phyloP scores from a whole-genome alignment of 1,140 invertebrate genomes.

The Pantala flavescens region DNA sequence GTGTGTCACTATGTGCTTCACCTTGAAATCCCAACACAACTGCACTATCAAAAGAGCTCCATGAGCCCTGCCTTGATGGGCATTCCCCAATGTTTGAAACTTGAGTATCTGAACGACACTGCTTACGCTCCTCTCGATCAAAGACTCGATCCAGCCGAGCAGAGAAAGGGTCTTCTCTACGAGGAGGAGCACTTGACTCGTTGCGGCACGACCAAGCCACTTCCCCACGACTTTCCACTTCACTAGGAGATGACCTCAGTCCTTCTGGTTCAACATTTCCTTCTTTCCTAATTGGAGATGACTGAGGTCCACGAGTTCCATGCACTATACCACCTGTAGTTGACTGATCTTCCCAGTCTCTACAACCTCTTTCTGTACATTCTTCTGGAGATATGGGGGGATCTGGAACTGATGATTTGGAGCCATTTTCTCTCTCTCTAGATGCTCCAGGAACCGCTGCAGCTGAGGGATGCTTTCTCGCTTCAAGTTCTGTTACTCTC shows the following conservation, averaged over 20 bases:
- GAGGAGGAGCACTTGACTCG: not conserved
- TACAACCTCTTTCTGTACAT: slow-evolving; percentile 29
- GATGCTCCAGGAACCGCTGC: slow-evolving; percentile 28
- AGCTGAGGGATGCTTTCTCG: slow-evolving; percentile 30
- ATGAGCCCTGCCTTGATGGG: slow-evolving; percentile 59
- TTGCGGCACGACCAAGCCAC: not conserved
- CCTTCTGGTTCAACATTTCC: slow-evolving; percentile 47
- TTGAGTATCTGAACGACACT: slow-evolving; percentile 25
- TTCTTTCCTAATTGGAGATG: slow-evolving; percentile 30
- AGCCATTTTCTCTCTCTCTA: slow-evolving; percentile 46
- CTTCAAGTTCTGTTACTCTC: slow-evolving; percentile 53
- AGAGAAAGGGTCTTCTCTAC: slow-evolving; percentile 52
- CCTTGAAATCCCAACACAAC: slow-evolving; percentile 47
- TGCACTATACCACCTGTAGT: slow-evolving; percentile 15
- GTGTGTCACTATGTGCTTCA: slow-evolving; percentile 35
- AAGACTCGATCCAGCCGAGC: slow-evolving; percentile 58
- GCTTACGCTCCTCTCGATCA: slow-evolving; percentile 56
- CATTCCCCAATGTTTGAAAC: slow-evolving; percentile 32
- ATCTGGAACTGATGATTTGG: slow-evolving; percentile 51
- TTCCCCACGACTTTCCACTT: no score
- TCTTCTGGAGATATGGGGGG: not conserved
- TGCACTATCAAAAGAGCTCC: slow-evolving; percentile 69
- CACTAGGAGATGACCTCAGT: slow-evolving; percentile 40
- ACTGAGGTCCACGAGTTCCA: slow-evolving; percentile 27
- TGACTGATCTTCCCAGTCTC: slow-evolving; percentile 22